Evolutionary conservation across 1,140 invertebrate genomes (phyloP).

Genomic region (Ceratitis capitata): DNA sequence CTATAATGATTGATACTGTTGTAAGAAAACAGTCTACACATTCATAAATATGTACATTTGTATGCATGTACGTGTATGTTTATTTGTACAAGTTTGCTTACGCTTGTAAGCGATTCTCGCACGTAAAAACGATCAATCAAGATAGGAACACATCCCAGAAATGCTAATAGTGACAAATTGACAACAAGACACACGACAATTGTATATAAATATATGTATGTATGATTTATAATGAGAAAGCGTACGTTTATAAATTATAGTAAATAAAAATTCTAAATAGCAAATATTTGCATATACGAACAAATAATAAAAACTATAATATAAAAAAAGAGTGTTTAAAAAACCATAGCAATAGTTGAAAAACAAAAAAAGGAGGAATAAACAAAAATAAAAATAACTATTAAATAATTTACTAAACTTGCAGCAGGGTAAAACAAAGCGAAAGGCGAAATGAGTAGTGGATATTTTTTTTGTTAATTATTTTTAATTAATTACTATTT

Average conservation of each 20-base stretch:
- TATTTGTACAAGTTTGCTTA: background rate
- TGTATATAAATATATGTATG: background rate
- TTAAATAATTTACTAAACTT: background rate
- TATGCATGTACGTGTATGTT: background rate
- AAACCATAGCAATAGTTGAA: too few relatives aligned
- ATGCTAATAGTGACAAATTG: slow-evolving; percentile 37
- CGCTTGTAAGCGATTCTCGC: background rate
- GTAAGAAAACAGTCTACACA: too few relatives aligned
- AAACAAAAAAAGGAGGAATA: too few relatives aligned
- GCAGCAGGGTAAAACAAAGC: too few relatives aligned
- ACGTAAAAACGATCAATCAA: slow-evolving; percentile 15
- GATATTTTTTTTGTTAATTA: too few relatives aligned
- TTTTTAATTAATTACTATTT: too few relatives aligned
- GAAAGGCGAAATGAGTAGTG: too few relatives aligned
- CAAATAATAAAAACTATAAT: background rate
- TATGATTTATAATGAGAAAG: background rate
- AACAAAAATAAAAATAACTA: background rate
- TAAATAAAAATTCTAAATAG: too few relatives aligned
- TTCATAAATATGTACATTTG: too few relatives aligned
- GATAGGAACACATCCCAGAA: slow-evolving; percentile 9
- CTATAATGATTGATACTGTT: background rate
- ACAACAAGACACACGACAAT: background rate
- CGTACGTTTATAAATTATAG: too few relatives aligned
- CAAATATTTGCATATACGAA: background rate
- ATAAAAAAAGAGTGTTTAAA: too few relatives aligned